Evolutionary conservation across 2,797 vertebrate genomes (phyloP).

Genomic region (Cynopterus sphinx): DNA sequence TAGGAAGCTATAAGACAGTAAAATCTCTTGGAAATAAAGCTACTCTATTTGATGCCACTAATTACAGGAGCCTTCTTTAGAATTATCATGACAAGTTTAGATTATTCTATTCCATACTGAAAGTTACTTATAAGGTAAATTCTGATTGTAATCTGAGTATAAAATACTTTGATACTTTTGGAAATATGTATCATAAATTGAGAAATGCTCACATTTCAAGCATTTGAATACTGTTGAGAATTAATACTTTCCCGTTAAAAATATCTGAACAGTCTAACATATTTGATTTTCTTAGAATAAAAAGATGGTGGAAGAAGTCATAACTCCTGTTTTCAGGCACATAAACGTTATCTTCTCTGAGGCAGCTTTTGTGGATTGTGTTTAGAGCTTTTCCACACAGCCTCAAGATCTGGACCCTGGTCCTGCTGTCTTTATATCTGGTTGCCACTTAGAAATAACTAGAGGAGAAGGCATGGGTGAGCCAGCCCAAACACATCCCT

Average conservation of each 20-base stretch:
- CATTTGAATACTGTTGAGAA: background rate
- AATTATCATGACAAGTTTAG: conserved; percentile 37
- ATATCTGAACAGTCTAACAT: background rate
- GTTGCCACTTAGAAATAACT: background rate
- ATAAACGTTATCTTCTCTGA: background rate
- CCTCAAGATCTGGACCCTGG: background rate
- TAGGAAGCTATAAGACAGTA: background rate
- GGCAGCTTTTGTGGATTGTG: background rate
- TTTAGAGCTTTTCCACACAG: background rate
- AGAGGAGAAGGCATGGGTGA: background rate
- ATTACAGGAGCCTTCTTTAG: conserved; percentile 16
- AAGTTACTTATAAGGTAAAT: background rate
- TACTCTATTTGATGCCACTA: background rate
- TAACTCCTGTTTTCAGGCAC: background rate
- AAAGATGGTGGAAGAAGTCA: background rate
- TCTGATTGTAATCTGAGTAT: background rate
- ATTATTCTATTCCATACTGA: conserved; percentile 11
- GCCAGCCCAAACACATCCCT: background rate
- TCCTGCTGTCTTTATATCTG: background rate
- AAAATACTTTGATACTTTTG: conserved; percentile 37
- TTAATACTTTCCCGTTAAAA: conserved; percentile 29
- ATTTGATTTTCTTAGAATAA: conserved; percentile 1
- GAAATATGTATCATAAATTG: background rate
- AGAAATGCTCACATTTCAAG: conserved; percentile 28
- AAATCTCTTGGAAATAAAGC: background rate